These are phyloP conservation scores for Lagopus muta DNA, from an alignment of 2,113 vertebrate genomes.

Conservation along the genomic window DNA sequence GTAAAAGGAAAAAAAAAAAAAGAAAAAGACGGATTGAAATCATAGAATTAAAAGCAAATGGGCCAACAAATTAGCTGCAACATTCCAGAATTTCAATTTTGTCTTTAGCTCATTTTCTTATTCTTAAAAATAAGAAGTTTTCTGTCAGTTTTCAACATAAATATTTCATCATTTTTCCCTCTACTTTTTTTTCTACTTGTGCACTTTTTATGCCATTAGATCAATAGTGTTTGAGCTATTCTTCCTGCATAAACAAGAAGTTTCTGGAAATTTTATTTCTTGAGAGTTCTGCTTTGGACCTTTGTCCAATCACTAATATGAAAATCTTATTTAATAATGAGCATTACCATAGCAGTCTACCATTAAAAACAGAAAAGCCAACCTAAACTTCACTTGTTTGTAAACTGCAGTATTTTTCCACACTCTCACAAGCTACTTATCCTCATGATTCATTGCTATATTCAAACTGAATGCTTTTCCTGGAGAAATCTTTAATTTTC, in stretches of 20 bases:
- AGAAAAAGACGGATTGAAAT: background rate
- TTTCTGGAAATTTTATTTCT: too few relatives aligned
- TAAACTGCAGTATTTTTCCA: background rate
- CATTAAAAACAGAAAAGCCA: background rate
- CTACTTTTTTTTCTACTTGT: background rate
- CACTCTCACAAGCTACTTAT: background rate
- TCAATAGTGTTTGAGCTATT: background rate
- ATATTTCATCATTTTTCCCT: background rate
- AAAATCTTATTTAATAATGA: background rate
- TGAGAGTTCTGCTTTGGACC: background rate
- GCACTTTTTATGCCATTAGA: background rate
- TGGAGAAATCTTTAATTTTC: background rate
- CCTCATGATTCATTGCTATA: background rate
- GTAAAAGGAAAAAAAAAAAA: background rate
- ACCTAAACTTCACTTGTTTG: fast-evolving
- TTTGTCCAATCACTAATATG: background rate
- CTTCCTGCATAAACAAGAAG: background rate
- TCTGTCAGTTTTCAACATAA: background rate
- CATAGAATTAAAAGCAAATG: background rate
- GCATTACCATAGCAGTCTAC: background rate
- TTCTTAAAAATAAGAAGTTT: background rate
- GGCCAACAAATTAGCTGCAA: background rate
- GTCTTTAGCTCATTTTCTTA: background rate
- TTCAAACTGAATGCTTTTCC: background rate
- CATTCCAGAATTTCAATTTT: background rate